Base-by-base conservation (phyloP, 1,140 invertebrate genomes). In the Drosophila ironensis region DNA sequence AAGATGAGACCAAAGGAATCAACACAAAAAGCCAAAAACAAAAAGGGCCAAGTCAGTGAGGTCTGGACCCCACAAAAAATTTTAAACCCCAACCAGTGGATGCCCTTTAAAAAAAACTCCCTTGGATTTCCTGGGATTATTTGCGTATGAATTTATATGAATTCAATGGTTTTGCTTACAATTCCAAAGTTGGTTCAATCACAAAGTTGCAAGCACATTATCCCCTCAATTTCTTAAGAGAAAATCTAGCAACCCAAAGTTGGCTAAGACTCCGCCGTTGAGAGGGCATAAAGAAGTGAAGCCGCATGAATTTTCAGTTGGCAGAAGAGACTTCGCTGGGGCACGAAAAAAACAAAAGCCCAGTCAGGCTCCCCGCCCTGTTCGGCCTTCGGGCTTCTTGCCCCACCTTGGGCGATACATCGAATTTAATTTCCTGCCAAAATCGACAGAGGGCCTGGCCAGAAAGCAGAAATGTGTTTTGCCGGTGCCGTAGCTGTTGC, bases 401-500 rank as follows among this genome's bases (percentile, higher is more conserved):
- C 38, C 38, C 64, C 66, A 63, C 48, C 56, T 60, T 60, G 56
- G 44, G 61, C 74, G 68, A 86, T 87, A 86, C 81, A 86, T 86
- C 71, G 80, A 86, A 86, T 86, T 86, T 87, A 86, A 86, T 86
- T 86, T 86, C 80, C 80, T 86, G 80, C 84, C 81, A 72, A 86
- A 87, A 87, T 87, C 81, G 75, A 87, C 57, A 61, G 45, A 30
- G 53, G 42, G 53, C n/a, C n/a, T n/a, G n/a, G n/a, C n/a, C 47
- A 28, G 28, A 24, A 14, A 16, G 8, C 22, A 44, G 22, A 44
- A 27, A 16, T 37, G 24, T 44, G 41, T 44, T 33, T 56, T 60
- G 37, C 45, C 59, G 42, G 2, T 22, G 20, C 20, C 2, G 20
- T 22, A 22, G 2, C 12, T 37, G 33, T 7, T 78, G 78, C 52